These are phyloP conservation scores for Plutomurus gul DNA, from an alignment of 1,140 invertebrate genomes.

Conservation along the genomic window DNA sequence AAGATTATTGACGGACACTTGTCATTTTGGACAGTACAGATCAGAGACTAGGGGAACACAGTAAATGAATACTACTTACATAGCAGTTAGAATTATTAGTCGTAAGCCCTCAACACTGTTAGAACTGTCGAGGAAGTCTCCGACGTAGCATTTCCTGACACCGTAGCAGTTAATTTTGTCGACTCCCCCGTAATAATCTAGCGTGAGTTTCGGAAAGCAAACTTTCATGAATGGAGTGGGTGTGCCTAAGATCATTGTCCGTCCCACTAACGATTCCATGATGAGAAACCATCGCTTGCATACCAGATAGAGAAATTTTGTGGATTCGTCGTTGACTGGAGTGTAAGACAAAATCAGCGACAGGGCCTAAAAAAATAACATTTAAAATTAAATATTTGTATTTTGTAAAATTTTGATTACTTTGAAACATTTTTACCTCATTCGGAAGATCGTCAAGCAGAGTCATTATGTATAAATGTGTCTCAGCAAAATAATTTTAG, in stretches of 20 bases:
- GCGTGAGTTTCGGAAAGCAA: neutral
- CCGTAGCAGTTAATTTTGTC: neutral
- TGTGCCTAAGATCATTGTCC: neutral
- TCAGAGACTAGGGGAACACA: too few relatives aligned
- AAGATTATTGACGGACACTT: too few relatives aligned
- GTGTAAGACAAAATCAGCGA: neutral
- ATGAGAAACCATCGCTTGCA: neutral
- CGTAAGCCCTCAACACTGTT: neutral
- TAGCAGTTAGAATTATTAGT: neutral
- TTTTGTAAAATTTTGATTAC: neutral
- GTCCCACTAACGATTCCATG: neutral
- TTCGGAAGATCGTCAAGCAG: neutral
- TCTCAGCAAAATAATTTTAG: too few relatives aligned
- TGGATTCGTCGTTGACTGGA: neutral
- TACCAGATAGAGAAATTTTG: neutral
- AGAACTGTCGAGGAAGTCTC: neutral
- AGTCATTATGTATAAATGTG: neutral
- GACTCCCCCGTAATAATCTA: neutral
- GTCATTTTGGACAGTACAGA: too few relatives aligned
- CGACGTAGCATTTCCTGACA: neutral
- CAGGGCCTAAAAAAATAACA: neutral
- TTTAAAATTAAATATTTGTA: neutral
- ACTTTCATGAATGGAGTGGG: neutral
- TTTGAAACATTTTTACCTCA: neutral
- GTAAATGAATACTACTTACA: too few relatives aligned